phyloP scores from a whole-genome alignment of 2,888 invertebrate genomes.

The Ditula angustiorana region DNA sequence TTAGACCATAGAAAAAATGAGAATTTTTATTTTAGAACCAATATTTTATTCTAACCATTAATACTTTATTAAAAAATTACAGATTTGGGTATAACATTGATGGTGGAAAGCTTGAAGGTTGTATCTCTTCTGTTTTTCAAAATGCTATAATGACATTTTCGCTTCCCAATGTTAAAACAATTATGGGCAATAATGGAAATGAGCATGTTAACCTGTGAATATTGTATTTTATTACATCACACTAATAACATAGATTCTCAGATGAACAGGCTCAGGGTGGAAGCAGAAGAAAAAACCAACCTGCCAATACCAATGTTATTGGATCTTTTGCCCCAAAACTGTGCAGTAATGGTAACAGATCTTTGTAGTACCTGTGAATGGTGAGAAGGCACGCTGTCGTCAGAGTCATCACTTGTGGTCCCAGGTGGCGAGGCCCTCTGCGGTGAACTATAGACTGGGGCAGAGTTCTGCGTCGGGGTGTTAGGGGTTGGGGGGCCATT shows the following conservation, averaged over 20 bases:
- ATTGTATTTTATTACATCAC: not conserved
- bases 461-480: constrained; percentile 71
- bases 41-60: no score
- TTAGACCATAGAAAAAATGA: no score
- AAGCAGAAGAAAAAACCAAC: no score
- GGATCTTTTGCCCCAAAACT: not conserved
- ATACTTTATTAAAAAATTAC: no score
- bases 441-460: constrained; percentile 83
- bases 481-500: constrained; percentile 77
- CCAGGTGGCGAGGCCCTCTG: constrained; percentile 88
- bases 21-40: no score
- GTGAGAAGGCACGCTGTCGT: constrained; percentile 91
- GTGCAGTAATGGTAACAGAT: not conserved
- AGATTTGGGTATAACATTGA: no score
- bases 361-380: constrained; percentile 74
- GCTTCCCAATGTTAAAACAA: no score
- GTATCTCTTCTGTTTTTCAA: no score
- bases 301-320: no score
- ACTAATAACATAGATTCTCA: no score
- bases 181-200: not conserved
- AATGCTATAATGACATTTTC: no score
- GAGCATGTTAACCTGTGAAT: not conserved
- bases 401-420: constrained; percentile 94
- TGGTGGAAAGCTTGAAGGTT: no score
- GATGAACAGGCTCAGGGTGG: not conserved